Base-by-base conservation (phyloP, 2,888 invertebrate genomes). In the Tribolium freemani region DNA sequence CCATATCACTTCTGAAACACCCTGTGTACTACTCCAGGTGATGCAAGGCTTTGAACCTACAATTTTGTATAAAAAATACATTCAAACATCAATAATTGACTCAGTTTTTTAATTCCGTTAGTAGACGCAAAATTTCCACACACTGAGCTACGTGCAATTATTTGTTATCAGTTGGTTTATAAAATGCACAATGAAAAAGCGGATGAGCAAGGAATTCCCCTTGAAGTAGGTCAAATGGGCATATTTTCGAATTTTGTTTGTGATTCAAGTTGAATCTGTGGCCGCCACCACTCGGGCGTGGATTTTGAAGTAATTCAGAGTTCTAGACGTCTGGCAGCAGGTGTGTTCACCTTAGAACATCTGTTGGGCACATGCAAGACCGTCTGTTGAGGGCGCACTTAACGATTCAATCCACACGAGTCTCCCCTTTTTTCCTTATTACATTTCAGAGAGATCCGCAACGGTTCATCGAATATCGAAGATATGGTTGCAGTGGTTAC, bases 271-370 rank as follows among this genome's bases (percentile, higher is more conserved):
- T 26, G 3, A 20, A 11, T 50, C 10, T 11, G 50, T 50, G 50
- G 50, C 10, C 50, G 16, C 48, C 11, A 21, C 48, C 3, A 4
- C 48, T 48, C 16, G 4, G 3, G 2, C 5, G 10, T 10, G 13
- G 26, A 1, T 26, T 26, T 16, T 48, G 11, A 31, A 31, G 21
- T 60, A n/a, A 46, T 46, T 53, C 44, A 26, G 44, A 57, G 20
- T 26, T 45, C 51, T 46, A 56, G 69, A 71, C 64, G 66, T 58
- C 46, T 54, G 54, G 54, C 61, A 58, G 69, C 72, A 72, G 72
- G 72, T 72, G 72, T 72, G 69, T 67, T 69, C 61, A 68, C 68
- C 69, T 69, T 69, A 63, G 61, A 69, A 69, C 72, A 72, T 69
- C 69, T 72, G 72, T 69, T 69, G 64, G 72, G 60, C 72, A 72